These are phyloP conservation scores for Chelonus formosanus DNA, from an alignment of 2,888 invertebrate species.

Conservation along the genomic window DNA sequence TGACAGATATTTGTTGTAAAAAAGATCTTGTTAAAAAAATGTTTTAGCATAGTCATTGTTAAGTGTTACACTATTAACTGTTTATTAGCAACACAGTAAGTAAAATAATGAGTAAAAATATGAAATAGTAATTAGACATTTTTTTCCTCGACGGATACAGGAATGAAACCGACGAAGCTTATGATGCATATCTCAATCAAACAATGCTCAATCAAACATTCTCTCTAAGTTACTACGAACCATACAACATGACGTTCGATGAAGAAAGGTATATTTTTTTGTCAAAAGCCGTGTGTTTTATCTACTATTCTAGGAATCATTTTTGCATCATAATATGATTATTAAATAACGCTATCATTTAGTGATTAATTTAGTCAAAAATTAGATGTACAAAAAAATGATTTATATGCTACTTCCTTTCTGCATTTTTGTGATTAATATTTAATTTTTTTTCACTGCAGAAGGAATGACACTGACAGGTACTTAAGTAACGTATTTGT, in stretches of 20 bases:
- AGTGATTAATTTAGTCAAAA: too few relatives aligned
- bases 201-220: conserved; percentile 33
- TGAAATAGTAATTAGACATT: neutral
- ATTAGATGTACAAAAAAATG: too few relatives aligned
- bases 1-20: too few relatives aligned
- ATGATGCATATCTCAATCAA: conserved; percentile 9
- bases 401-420: too few relatives aligned
- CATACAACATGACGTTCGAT: conserved; percentile 35
- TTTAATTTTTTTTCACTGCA: too few relatives aligned
- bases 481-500: too few relatives aligned
- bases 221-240: conserved; percentile 32
- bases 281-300: conserved; percentile 3
- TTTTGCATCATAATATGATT: too few relatives aligned
- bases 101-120: neutral
- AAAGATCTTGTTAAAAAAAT: neutral
- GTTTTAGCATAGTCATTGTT: neutral
- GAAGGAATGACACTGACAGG: too few relatives aligned
- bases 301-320: too few relatives aligned
- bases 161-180: conserved; percentile 34
- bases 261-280: conserved; percentile 29
- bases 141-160: conserved; percentile 25
- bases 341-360: too few relatives aligned
- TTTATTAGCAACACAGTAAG: neutral
- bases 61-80: too few relatives aligned
- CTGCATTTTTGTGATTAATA: too few relatives aligned